A percentile compares a stretch with the other conserved stretches of the same genome.
Evolutionary conservation across 2,113 vertebrate genomes (phyloP).

Genomic region (Zonotrichia leucophrys): DNA sequence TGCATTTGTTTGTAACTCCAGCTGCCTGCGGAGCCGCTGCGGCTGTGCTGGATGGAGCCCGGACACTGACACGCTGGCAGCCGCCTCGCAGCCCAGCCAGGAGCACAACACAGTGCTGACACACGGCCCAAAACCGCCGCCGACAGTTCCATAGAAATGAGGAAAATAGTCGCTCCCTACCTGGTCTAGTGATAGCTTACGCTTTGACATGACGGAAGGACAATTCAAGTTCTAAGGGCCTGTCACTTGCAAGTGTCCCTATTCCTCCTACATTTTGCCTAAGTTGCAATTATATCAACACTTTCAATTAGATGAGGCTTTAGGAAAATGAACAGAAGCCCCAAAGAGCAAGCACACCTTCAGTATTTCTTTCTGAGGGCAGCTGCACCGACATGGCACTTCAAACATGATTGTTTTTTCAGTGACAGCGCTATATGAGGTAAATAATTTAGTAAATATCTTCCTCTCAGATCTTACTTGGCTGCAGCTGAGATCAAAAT

Average conservation of each 20-base stretch:
- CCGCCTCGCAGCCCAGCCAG: background rate
- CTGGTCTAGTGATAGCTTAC: background rate
- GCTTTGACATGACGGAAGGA: background rate
- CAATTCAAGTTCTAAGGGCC: background rate
- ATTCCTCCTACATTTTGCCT: background rate
- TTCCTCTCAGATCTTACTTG: background rate
- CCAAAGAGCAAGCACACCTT: background rate
- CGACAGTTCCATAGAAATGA: background rate
- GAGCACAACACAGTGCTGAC: accelerated
- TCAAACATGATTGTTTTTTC: background rate
- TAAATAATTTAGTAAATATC: background rate
- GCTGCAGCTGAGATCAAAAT: background rate
- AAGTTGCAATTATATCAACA: background rate
- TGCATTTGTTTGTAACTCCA: background rate
- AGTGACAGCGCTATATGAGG: background rate
- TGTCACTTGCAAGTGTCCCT: background rate
- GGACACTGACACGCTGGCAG: background rate
- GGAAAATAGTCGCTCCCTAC: background rate
- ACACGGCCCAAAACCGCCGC: background rate
- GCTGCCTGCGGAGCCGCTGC: accelerated
- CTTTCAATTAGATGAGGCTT: background rate
- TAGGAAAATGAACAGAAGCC: background rate
- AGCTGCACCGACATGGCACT: background rate
- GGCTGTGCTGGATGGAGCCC: background rate
- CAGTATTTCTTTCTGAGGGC: background rate